Base-by-base conservation (phyloP, 2,797 vertebrate genomes). In the Lepidocolaptes lacrymiger region DNA sequence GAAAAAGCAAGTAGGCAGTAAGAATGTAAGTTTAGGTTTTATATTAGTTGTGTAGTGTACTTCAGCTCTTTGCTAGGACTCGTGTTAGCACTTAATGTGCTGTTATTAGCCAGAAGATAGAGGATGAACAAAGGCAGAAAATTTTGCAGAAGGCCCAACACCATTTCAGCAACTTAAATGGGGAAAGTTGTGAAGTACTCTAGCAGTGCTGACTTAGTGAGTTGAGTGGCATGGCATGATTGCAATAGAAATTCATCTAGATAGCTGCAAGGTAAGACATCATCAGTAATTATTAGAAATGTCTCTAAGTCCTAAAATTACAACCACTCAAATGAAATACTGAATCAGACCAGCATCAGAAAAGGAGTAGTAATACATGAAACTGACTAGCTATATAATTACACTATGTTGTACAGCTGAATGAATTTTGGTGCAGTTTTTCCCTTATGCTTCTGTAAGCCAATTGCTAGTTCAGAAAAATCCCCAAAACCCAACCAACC, bases 21-120 rank as follows among this genome's bases (percentile, higher is more conserved):
- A 67, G 68, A 61, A 74, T 51, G n/a, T 64, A 30, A 72, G 27
- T 64, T 94, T 15, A n/a, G 49, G 41, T 69, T 66, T 88, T 73
- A 10, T 58, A 62, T 73, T 72, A 68, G 32, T 46, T 62, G 18
- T 63, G 20, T 46, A 78, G 10, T 36, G 37, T 69, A 66, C 39
- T 86, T 89, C 63, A 62, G 20, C 51, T 75, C 51, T 78, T 84
- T 82, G 39, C 49, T 75, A 72, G 72, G 34, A 58, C 10, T 73
- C 0, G 0, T 54, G 24, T 79, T 88, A 59, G 24, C 26, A 74
- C 27, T 93, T 66, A 51, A 36, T 62, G 43, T 92, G 43, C 51
- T 92, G n/a, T 92, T 93, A 66, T 55, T 85, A 93, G 32, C 16
- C 41, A 76, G 55, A 67, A 93, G 92, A 87, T 76, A 26, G 51